Evolutionary conservation across 2,888 invertebrate genomes (phyloP).

Genomic region (Trachelus troglodyta): DNA sequence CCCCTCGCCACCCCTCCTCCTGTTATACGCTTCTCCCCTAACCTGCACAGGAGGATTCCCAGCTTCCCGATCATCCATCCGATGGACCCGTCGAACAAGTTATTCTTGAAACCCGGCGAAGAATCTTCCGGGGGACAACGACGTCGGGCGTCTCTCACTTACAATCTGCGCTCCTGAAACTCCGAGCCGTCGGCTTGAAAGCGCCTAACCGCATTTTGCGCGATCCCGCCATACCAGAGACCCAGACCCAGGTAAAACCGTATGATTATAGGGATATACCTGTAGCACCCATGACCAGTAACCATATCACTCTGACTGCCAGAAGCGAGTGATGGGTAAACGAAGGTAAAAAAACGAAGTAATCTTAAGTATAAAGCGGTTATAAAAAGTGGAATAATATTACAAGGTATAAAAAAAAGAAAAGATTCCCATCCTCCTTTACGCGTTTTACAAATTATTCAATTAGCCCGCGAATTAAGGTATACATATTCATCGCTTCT

Average conservation of each 20-base stretch:
- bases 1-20: neutral
- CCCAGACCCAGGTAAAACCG: neutral
- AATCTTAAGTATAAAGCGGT: neutral
- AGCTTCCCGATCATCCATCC: neutral
- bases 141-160: neutral
- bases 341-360: neutral
- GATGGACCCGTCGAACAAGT: neutral
- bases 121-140: neutral
- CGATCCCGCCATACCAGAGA: slow-evolving; percentile 51
- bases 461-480: slow-evolving; percentile 67
- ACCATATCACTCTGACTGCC: neutral
- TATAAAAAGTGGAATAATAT: neutral
- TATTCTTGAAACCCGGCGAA: neutral
- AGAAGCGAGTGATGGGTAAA: neutral
- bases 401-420: neutral
- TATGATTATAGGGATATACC: neutral
- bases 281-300: slow-evolving; percentile 7
- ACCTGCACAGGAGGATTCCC: neutral
- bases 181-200: neutral
- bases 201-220: slow-evolving; percentile 42
- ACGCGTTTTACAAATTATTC: slow-evolving; percentile 66
- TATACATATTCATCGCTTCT: slow-evolving; percentile 65
- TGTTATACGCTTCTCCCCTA: neutral
- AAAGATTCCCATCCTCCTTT: slow-evolving; percentile 21
- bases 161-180: neutral